phyloP scores from a whole-genome alignment of 2,113 vertebrate genomes.

The Cavia aperea region DNA sequence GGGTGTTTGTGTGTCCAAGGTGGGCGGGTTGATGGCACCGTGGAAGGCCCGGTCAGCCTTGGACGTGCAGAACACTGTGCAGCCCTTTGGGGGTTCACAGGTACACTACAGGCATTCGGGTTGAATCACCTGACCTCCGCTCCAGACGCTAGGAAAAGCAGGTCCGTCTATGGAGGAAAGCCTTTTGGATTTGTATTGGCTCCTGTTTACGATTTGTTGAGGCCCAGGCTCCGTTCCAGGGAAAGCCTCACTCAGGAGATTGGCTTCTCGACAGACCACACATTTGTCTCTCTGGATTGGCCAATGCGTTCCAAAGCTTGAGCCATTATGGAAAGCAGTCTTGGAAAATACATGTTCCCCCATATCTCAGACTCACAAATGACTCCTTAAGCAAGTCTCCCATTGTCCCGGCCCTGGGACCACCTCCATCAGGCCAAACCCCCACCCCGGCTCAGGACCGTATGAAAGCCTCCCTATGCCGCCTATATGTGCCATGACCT shows the following conservation, averaged over 20 bases:
- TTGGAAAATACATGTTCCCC: not conserved
- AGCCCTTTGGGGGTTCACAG: not conserved
- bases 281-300: slow-evolving; percentile 27
- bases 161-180: slow-evolving; percentile 15
- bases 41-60: not conserved
- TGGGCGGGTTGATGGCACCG: not conserved
- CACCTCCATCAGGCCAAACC: not conserved
- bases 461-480: not conserved
- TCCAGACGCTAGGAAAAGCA: not conserved
- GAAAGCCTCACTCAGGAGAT: slow-evolving; percentile 25
- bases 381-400: not conserved
- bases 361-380: not conserved
- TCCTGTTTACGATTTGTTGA: not conserved
- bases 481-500: not conserved
- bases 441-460: rapidly evolving
- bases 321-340: slow-evolving; percentile 30
- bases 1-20: not conserved
- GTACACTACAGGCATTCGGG: not conserved
- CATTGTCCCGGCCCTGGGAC: not conserved
- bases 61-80: not conserved
- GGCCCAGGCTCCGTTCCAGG: not conserved
- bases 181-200: slow-evolving; percentile 12
- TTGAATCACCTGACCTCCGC: not conserved
- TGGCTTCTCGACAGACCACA: slow-evolving; percentile 26
- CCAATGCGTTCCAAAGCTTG: not conserved